Base-by-base conservation (phyloP, 1,140 invertebrate species). In the Drosophila ananassae region DNA sequence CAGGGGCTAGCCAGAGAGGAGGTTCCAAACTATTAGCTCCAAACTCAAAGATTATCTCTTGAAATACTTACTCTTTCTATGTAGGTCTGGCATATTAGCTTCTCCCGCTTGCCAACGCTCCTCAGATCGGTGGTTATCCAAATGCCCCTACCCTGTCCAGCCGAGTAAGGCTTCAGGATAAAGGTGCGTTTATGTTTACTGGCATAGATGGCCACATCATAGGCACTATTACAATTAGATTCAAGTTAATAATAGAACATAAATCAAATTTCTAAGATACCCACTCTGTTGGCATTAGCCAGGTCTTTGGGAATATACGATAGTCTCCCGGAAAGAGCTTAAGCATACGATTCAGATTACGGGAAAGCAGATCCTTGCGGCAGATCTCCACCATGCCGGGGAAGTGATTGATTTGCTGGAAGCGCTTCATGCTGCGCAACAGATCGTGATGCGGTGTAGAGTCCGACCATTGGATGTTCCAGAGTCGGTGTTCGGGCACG, bases 401-500 rank as follows among this genome's bases (percentile, higher is more conserved):
- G 90, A 97, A 98, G 92, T 98, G 97, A 90, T 98, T 98, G 53
- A 98, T 95, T 91, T 96, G 96, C 93, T 98, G 95, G 91, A 96
- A 98, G 57, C 96, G 94, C 90, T 97, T 97, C 96, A 98, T 97
- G 64, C 96, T 95, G 90, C 97, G 96, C 3, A 96, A 95, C 58
- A 95, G 92, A 77, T 98, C 97, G 0, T 97, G 93, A 22, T 96
- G 95, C 3, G 98, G 94, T 32, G 96, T 96, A 64, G 94, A 93
- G 90, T 98, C 97, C 0, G 96, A 97, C 97, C 97, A 98, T 79
- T 95, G 97, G 8, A 98, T 93, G 89, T 97, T 97, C 97, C 97
- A 98, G 55, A 95, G 25, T 0, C 82, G 71, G 50, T 87, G 82
- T 17, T 82, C 82, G 5, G 82, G 82, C 52, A 87, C 82, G 34